Percentiles rank a stretch among this genome's conserved stretches.
phyloP scores from a whole-genome alignment of 2,113 vertebrate genomes.

The Odocoileus virginianus region DNA sequence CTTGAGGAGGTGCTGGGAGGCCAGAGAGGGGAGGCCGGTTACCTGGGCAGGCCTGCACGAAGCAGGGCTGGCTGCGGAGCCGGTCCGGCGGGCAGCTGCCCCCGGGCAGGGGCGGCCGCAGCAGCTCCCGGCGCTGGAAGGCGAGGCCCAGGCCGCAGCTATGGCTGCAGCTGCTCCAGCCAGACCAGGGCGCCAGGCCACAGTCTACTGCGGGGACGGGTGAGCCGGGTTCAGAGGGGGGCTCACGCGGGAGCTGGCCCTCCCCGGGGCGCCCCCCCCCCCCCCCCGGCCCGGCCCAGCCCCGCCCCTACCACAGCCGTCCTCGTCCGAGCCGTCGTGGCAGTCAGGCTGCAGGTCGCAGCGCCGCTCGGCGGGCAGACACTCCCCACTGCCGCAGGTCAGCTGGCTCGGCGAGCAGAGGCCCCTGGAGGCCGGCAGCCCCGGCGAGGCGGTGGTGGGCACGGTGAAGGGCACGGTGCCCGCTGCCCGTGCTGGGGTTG shows the following conservation, averaged over 20 bases:
- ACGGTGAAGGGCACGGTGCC: conserved; percentile 28
- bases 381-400: conserved; percentile 86
- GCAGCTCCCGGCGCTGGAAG: conserved; percentile 83
- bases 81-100: conserved; percentile 79
- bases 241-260: not conserved
- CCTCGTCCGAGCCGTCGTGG: conserved; percentile 87
- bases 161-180: conserved; percentile 89
- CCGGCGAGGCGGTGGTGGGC: conserved; percentile 14
- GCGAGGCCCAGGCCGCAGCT: conserved; percentile 89
- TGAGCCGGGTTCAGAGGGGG: not conserved
- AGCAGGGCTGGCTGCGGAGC: conserved; percentile 88
- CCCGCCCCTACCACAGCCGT: conserved; percentile 82
- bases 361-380: conserved; percentile 79
- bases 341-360: conserved; percentile 88
- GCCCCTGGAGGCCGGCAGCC: conserved; percentile 23
- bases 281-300: rapidly evolving
- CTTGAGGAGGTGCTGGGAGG: rapidly evolving
- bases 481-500: conserved; percentile 26
- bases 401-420: conserved; percentile 87
- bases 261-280: rapidly evolving
- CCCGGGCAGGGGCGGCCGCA: conserved; percentile 78
- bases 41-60: conserved; percentile 90
- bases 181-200: conserved; percentile 84
- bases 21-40: not conserved
- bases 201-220: conserved; percentile 83